Percentiles rank a stretch among this genome's conserved stretches.
These are phyloP conservation scores for Trissonchulus latispiculum DNA, from an alignment of 2,888 invertebrate genomes.

Conservation along the genomic window DNA sequence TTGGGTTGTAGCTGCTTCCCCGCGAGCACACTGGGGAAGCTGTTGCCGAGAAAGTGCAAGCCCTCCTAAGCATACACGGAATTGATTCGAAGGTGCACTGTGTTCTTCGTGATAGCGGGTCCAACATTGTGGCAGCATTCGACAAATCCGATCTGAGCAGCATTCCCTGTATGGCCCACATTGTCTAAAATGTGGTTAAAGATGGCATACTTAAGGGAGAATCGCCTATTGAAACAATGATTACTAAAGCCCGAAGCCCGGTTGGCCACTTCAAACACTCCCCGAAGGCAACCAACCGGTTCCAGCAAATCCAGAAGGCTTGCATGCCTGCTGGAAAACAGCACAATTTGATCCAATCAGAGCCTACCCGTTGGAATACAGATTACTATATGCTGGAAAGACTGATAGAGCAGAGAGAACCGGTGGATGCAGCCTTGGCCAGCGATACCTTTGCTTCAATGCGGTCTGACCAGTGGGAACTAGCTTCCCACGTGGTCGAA, in stretches of 20 bases:
- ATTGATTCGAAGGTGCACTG: not conserved
- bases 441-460: not conserved
- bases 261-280: not conserved
- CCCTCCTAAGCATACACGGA: not conserved
- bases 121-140: not conserved
- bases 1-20: not conserved
- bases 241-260: not conserved
- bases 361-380: not conserved
- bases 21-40: not conserved
- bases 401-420: not conserved
- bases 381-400: not conserved
- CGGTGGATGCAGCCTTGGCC: not conserved
- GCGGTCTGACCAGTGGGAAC: not conserved
- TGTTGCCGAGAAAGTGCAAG: not conserved
- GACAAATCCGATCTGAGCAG: not conserved
- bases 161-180: not conserved
- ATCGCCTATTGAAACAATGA: not conserved
- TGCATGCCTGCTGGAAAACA: no score
- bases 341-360: not conserved
- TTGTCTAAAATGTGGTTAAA: not conserved
- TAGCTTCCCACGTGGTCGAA: not conserved
- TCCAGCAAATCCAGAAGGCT: not conserved
- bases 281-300: not conserved
- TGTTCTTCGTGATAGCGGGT: not conserved
- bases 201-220: not conserved